phyloP scores from a whole-genome alignment of 2,797 vertebrate species.

The Mormyrops attenuatus region DNA sequence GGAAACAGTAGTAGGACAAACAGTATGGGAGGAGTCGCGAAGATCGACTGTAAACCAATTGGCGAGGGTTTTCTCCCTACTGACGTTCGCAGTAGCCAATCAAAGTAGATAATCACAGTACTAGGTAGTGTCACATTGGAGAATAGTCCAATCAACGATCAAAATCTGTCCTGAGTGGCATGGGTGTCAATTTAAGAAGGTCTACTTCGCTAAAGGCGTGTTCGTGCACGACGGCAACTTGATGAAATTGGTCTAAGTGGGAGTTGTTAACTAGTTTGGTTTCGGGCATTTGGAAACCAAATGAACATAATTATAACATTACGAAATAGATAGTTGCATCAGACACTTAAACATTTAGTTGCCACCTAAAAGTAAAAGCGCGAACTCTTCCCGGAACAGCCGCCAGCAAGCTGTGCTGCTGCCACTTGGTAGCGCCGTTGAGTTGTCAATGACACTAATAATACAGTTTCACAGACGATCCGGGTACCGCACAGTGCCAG shows the following conservation, averaged over 20 bases:
- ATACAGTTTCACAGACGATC: background rate
- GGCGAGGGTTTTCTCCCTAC: background rate
- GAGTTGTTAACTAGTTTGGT: background rate
- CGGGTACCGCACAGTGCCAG: background rate
- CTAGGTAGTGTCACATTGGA: background rate
- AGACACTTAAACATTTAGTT: background rate
- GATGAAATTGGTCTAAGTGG: background rate
- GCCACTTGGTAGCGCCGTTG: conserved; percentile 11
- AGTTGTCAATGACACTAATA: background rate
- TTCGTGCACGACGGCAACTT: background rate
- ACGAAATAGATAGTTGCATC: background rate
- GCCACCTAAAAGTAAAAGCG: background rate
- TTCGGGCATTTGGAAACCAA: background rate
- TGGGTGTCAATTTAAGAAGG: background rate
- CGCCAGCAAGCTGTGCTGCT: background rate
- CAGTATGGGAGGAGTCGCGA: conserved; percentile 29
- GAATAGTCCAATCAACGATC: conserved; percentile 11
- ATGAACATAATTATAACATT: background rate
- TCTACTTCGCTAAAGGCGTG: background rate
- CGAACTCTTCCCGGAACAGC: background rate
- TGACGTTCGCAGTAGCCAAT: conserved; percentile 18
- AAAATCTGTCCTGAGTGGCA: background rate
- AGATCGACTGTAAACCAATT: background rate
- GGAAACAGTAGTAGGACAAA: conserved; percentile 40
- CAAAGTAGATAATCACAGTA: background rate